A percentile compares a stretch with the other conserved stretches of the same genome.
Evolutionary conservation across 2,797 vertebrate species (phyloP).

Genomic region (Heteromormyrus szaboi): DNA sequence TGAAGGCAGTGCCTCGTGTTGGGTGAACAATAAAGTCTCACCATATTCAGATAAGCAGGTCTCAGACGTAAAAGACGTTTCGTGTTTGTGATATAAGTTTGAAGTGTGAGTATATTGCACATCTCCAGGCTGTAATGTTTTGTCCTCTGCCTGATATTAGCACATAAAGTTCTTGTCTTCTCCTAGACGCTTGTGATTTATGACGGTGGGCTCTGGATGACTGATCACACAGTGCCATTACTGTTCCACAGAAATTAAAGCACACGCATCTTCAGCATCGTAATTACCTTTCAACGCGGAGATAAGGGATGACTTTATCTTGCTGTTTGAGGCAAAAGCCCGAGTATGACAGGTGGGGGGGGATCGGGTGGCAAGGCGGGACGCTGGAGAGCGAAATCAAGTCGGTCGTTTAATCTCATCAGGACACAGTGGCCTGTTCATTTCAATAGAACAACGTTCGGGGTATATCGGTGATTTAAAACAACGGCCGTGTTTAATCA

Average conservation of each 20-base stretch:
- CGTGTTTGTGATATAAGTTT: background rate
- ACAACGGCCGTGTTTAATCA: background rate
- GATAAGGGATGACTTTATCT: slow-evolving; percentile 37
- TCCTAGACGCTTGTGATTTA: background rate
- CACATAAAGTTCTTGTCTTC: background rate
- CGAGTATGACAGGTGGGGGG: slow-evolving; percentile 23
- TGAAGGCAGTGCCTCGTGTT: background rate
- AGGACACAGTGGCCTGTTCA: background rate
- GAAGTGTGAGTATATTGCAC: background rate
- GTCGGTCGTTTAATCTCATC: slow-evolving; percentile 20
- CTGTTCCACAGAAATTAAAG: slow-evolving; percentile 39
- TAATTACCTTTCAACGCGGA: slow-evolving; percentile 41
- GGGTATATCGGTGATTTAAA: background rate
- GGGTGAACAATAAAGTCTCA: background rate
- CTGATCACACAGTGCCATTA: slow-evolving; percentile 29
- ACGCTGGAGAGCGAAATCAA: slow-evolving; percentile 39
- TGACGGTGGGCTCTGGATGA: background rate
- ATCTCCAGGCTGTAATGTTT: background rate
- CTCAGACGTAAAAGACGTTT: background rate
- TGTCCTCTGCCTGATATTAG: background rate
- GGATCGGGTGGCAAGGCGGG: slow-evolving; percentile 24
- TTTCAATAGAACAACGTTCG: background rate
- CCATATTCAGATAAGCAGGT: background rate
- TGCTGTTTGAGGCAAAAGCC: slow-evolving; percentile 26
- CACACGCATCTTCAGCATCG: slow-evolving; percentile 30